Percentiles rank a stretch among this genome's conserved stretches.
Conservation (phyloP, 2,113 vertebrate species). For the Silurus glanis region DNA sequence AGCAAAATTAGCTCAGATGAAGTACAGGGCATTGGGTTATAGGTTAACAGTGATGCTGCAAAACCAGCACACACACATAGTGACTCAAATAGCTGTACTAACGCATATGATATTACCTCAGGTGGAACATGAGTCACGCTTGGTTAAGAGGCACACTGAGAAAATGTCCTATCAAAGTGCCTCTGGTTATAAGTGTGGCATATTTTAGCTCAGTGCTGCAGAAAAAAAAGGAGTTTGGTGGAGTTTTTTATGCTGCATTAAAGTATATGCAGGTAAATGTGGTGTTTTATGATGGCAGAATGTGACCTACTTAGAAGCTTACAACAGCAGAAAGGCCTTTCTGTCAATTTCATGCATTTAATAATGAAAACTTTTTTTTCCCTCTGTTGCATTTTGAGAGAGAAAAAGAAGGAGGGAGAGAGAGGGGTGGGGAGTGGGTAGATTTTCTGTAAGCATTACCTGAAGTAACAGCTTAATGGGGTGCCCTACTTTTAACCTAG, state of each 20-base stretch:
- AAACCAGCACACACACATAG: background rate
- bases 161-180: constrained; percentile 60
- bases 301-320: constrained; percentile 54
- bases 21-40: background rate
- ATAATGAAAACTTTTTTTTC: constrained; percentile 52
- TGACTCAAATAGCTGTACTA: background rate
- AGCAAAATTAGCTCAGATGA: constrained; percentile 1
- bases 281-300: constrained; percentile 51
- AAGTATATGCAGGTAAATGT: constrained; percentile 49
- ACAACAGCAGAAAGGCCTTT: constrained; percentile 45
- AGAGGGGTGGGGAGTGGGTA: background rate
- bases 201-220: constrained; percentile 47
- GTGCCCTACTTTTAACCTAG: constrained; percentile 32
- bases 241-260: constrained; percentile 39
- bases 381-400: constrained; percentile 17
- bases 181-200: constrained; percentile 49
- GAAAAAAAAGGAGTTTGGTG: constrained; percentile 35
- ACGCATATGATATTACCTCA: constrained; percentile 25
- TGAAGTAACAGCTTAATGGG: constrained; percentile 43
- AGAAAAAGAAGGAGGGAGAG: background rate
- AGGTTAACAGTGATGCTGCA: background rate
- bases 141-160: constrained; percentile 29
- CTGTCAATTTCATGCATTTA: constrained; percentile 52
- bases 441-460: constrained; percentile 33
- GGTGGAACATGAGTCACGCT: constrained; percentile 30